A percentile compares a stretch with the other conserved stretches of the same genome.
Conservation (phyloP, 1,140 invertebrate genomes). For the Gonatopus flavifemur region DNA sequence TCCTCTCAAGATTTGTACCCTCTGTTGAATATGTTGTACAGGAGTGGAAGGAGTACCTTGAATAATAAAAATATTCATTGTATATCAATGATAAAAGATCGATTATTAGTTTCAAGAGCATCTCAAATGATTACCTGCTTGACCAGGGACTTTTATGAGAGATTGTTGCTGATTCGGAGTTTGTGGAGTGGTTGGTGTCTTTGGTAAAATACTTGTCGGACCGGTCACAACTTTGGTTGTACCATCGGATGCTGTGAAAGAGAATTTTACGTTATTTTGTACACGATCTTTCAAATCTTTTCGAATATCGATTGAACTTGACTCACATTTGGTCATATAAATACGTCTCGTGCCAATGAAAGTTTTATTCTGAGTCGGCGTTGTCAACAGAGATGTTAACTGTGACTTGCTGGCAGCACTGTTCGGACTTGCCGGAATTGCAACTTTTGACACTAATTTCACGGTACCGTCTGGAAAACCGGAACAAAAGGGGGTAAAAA, state of each 20-base stretch:
- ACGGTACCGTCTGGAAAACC: conserved; percentile 59
- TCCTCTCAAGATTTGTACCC: conserved; percentile 87
- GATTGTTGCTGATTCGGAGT: conserved; percentile 53
- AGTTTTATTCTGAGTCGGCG: conserved; percentile 66
- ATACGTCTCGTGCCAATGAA: conserved; percentile 72
- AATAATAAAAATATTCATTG: too few species aligned
- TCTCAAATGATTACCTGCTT: conserved; percentile 28
- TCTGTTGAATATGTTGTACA: conserved; percentile 62
- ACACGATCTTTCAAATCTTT: too few species aligned
- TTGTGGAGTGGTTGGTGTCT: conserved; percentile 42
- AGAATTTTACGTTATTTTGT: too few species aligned
- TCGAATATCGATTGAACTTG: conserved; percentile 7
- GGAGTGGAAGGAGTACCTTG: too few species aligned
- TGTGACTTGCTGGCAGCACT: conserved; percentile 67
- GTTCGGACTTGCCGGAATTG: conserved; percentile 61
- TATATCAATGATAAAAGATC: too few species aligned
- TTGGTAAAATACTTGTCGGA: conserved; percentile 61
- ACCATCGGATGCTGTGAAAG: conserved; percentile 66
- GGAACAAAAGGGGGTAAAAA: conserved; percentile 15
- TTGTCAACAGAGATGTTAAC: conserved; percentile 68
- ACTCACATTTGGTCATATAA: conserved; percentile 74
- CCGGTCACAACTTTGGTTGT: conserved; percentile 72
- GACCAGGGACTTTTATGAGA: conserved; percentile 49
- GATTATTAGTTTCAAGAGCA: too few species aligned
- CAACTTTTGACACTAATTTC: conserved; percentile 65